phyloP scores from a whole-genome alignment of 1,140 invertebrate species.

The Dermatophagoides farinae region DNA sequence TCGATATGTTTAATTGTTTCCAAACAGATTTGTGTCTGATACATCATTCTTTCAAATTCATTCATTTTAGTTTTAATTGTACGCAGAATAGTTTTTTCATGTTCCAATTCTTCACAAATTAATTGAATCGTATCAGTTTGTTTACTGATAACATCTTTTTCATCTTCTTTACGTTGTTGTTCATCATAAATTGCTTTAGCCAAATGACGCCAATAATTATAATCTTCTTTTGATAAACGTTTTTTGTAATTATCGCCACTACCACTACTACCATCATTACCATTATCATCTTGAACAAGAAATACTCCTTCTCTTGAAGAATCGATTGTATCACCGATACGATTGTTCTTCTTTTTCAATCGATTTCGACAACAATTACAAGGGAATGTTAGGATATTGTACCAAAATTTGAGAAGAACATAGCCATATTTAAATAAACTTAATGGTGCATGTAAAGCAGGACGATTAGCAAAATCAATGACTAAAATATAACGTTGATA shows the following conservation, averaged over 20 bases:
- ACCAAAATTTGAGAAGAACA: conserved; percentile 14
- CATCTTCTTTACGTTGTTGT: conserved; percentile 15
- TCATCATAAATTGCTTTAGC: conserved; percentile 19
- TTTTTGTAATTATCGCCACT: not conserved
- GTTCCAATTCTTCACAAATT: conserved; percentile 25
- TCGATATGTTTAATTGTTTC: conserved; percentile 26
- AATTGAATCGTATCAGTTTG: conserved; percentile 20
- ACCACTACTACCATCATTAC: not conserved
- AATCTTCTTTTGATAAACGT: conserved; percentile 17
- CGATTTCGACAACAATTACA: not conserved
- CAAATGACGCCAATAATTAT: conserved; percentile 21
- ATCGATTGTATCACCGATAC: not conserved
- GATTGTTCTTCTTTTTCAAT: not conserved
- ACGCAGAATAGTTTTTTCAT: conserved; percentile 23
- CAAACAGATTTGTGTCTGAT: conserved; percentile 23
- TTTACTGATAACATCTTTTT: conserved; percentile 14
- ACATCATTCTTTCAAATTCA: conserved; percentile 25
- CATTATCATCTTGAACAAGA: not conserved
- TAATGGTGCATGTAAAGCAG: conserved; percentile 23
- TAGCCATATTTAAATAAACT: conserved; percentile 24
- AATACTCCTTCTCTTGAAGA: not conserved
- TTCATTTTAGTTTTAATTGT: conserved; percentile 20
- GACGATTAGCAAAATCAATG: conserved; percentile 28
- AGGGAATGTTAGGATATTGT: not conserved
- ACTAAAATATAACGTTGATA: conserved; percentile 30